These are phyloP conservation scores for Amazona finschi DNA, from an alignment of 2,797 vertebrate species.

Conservation along the genomic window DNA sequence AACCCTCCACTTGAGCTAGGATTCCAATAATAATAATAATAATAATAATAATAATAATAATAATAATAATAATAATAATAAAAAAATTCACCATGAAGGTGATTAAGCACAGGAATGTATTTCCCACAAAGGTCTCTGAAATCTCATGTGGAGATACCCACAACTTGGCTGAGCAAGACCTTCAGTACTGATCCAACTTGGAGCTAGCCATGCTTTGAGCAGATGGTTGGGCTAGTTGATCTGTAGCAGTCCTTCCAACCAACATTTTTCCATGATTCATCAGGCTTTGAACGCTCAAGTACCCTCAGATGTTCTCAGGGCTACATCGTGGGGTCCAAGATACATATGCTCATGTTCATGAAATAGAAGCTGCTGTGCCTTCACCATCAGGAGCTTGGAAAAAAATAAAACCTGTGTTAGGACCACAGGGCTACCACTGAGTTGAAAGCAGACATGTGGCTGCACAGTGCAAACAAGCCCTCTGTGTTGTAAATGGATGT, in stretches of 20 bases:
- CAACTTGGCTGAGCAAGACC: not conserved
- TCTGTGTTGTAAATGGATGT: not conserved
- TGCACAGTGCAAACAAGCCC: not conserved
- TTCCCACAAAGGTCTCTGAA: not conserved
- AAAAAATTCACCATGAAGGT: not conserved
- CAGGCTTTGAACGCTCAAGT: not conserved
- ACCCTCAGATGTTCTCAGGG: not conserved
- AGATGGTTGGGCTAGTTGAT: not conserved
- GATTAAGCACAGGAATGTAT: not conserved
- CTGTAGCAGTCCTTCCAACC: not conserved
- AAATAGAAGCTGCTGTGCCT: accelerated
- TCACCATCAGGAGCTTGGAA: not conserved
- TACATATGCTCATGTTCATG: accelerated
- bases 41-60: too few species aligned
- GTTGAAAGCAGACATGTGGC: accelerated
- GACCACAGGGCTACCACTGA: not conserved
- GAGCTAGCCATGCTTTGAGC: not conserved
- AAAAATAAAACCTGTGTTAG: not conserved
- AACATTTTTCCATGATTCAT: not conserved
- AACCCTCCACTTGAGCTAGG: not conserved
- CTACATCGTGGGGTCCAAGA: accelerated
- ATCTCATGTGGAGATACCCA: not conserved
- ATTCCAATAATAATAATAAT: not conserved
- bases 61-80: too few species aligned
- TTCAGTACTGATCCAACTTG: not conserved